Percentiles rank a stretch among this genome's conserved stretches.
These are phyloP conservation scores for Berghia stephanieae DNA, from an alignment of 1,140 invertebrate species.

Conservation along the genomic window DNA sequence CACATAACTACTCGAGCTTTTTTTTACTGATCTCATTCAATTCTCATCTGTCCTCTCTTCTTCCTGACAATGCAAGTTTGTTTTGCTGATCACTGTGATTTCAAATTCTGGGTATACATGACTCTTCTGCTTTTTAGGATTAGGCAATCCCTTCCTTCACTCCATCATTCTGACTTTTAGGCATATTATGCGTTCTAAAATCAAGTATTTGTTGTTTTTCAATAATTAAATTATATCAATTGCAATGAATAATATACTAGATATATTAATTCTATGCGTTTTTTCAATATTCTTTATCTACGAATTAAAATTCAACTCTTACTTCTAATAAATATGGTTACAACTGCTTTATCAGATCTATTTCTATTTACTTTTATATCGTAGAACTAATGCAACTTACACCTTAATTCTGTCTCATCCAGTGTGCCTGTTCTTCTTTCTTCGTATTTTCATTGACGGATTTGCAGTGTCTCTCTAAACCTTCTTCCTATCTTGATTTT, in stretches of 20 bases:
- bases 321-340: neutral
- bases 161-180: neutral
- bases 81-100: conserved; percentile 22
- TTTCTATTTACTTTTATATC: neutral
- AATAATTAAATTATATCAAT: neutral
- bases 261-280: neutral
- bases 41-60: conserved; percentile 94
- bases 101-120: too few species aligned
- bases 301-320: neutral
- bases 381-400: conserved; percentile 1
- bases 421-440: too few species aligned
- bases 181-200: too few species aligned
- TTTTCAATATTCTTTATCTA: neutral
- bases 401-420: too few species aligned
- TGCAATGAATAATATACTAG: neutral
- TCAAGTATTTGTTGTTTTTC: neutral
- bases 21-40: too few species aligned
- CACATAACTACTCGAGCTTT: too few species aligned
- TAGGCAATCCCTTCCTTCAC: conserved; percentile 19
- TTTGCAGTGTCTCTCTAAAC: too few species aligned
- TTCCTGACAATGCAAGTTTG: conserved; percentile 74
- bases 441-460: too few species aligned
- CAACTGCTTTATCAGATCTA: neutral
- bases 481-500: too few species aligned
- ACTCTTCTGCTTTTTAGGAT: neutral